Evolutionary conservation across 1,140 invertebrate species (phyloP), one percentile per base, ranked within the genome.

Genomic region (Ectropis grisescens): DNA sequence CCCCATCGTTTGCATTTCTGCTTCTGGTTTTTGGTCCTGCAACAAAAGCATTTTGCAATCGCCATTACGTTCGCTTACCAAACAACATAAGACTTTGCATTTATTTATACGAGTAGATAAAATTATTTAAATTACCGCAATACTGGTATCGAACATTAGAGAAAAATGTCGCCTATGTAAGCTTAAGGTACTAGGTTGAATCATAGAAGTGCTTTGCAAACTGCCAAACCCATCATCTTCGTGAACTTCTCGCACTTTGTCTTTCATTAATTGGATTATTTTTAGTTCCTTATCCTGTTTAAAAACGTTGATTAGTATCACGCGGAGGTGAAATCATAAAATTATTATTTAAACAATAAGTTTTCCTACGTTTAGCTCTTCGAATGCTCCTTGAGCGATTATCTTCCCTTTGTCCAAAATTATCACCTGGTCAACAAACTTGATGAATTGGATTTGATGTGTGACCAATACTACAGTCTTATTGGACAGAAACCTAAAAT

Each of bases 361-460:
- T 4, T 12, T 10, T 41, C 16, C 59, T 64, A 80, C 75, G 11
- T 60, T 54, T 22, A 80, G 50, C 8, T 74, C 60, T 12, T 71
- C 54, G 38, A 71, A 75, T 8, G 36, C 49, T 13, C 75, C 75
- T 36, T 66, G 47, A 2, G 59, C 71, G 6, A 71, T 19, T 13
- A 87, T 76, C 5, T 49, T 47, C 11, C 87, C 92, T 61, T 91
- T 86, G 47, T 92, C 58, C 68, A 80, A 62, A 8, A 93, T 86
- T 13, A 94, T 70, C 39, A 95, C 91, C 41, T 88, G 83, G 58
- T 91, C 86, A 0, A 90, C 91, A 11, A 86, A 82, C 55, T 88
- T 87, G 7, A 95, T 82, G 54, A 90, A 93, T 52, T 94, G 93
- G 2, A 95, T 58, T 56, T 95, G 93, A 84, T 95, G 93, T 1